Evolutionary conservation across 2,113 vertebrate genomes (phyloP).

Genomic region (Larimichthys crocea): DNA sequence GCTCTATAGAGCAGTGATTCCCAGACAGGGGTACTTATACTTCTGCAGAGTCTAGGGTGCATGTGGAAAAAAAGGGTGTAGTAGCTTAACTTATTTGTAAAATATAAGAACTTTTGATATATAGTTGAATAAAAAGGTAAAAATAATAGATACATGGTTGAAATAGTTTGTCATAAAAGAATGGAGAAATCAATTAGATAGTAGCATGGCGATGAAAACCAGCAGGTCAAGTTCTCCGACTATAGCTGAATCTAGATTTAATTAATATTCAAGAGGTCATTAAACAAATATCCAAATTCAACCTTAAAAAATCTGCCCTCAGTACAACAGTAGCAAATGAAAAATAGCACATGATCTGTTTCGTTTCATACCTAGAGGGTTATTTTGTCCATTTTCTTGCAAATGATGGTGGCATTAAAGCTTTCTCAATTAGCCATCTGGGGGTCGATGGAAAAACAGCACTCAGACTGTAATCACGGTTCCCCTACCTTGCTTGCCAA

Average conservation of each 20-base stretch:
- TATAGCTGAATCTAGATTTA: neutral
- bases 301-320: no score
- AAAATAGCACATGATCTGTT: constrained; percentile 10
- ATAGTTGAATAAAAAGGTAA: neutral
- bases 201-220: neutral
- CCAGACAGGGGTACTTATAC: neutral
- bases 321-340: neutral
- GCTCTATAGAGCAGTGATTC: neutral
- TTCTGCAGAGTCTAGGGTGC: neutral
- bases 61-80: neutral
- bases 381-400: constrained; percentile 46
- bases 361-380: constrained; percentile 35
- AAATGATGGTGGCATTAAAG: constrained; percentile 63
- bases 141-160: neutral
- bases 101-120: no score
- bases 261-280: neutral
- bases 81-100: no score
- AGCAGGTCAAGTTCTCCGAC: neutral
- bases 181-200: no score
- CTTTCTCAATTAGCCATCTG: constrained; percentile 74
- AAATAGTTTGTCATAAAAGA: neutral
- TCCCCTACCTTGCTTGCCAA: constrained; percentile 66
- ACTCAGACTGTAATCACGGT: constrained; percentile 67
- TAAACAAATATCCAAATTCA: no score
- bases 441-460: constrained; percentile 67